These are phyloP conservation scores for Emydoidea blandingii DNA, from an alignment of 2,797 vertebrate species.

Conservation along the genomic window DNA sequence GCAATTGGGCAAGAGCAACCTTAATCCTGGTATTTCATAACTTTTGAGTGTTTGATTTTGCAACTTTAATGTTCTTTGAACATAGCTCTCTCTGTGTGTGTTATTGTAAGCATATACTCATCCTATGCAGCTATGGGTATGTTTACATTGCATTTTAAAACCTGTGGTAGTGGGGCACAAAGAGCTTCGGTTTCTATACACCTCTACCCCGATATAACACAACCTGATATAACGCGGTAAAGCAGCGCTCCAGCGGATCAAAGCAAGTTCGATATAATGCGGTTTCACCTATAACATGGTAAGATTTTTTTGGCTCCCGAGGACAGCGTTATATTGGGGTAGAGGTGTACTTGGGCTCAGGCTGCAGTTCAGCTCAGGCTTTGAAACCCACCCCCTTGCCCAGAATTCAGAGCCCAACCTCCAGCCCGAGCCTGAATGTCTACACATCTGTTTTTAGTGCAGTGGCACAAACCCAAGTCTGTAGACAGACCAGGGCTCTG, in stretches of 20 bases:
- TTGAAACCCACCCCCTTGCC: not conserved
- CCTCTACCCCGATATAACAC: no score
- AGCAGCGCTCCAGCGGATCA: no score
- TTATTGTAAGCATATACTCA: rapidly evolving
- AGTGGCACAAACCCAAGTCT: not conserved
- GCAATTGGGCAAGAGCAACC: not conserved
- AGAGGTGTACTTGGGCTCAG: not conserved
- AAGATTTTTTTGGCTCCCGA: no score
- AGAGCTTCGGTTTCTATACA: not conserved
- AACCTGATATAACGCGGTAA: no score
- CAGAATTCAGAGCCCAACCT: not conserved
- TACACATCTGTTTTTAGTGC: not conserved
- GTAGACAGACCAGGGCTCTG: not conserved
- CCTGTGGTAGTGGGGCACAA: not conserved
- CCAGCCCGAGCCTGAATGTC: not conserved
- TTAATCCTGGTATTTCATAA: not conserved
- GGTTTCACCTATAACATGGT: no score
- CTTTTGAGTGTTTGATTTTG: not conserved
- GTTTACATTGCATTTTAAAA: not conserved
- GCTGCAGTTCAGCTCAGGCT: not conserved
- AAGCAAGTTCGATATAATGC: no score
- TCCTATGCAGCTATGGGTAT: not conserved
- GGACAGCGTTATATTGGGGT: no score
- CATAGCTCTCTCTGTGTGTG: not conserved
- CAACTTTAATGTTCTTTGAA: not conserved